Evolutionary conservation across 2,113 vertebrate species (phyloP).

Genomic region (Barnardius zonarius): DNA sequence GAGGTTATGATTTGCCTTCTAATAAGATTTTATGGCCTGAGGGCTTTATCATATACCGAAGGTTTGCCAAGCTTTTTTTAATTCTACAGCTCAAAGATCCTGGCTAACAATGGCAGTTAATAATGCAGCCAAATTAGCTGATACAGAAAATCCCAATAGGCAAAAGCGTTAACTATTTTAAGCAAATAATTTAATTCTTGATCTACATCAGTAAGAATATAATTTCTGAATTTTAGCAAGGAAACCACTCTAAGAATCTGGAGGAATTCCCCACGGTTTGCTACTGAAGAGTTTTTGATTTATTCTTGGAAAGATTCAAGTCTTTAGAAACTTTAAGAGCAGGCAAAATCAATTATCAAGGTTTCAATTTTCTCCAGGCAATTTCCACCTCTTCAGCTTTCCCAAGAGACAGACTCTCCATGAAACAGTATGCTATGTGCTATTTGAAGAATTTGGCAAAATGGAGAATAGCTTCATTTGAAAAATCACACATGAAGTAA

Average conservation of each 20-base stretch:
- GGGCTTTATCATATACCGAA: constrained; percentile 29
- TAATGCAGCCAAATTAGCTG: constrained; percentile 27
- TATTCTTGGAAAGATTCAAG: constrained; percentile 66
- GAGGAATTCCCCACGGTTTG: constrained; percentile 46
- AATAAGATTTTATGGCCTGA: constrained; percentile 52
- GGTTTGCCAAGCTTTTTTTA: neutral
- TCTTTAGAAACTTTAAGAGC: constrained; percentile 70
- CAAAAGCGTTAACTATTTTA: constrained; percentile 56
- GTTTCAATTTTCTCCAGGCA: constrained; percentile 73
- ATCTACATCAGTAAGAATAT: constrained; percentile 58
- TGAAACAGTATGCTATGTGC: constrained; percentile 61
- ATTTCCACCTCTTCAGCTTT: constrained; percentile 66
- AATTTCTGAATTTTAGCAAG: constrained; percentile 31
- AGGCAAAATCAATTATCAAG: constrained; percentile 75
- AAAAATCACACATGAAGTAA: constrained; percentile 58
- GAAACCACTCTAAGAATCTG: constrained; percentile 39
- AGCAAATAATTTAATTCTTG: constrained; percentile 69
- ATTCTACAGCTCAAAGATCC: constrained; percentile 11
- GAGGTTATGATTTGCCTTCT: constrained; percentile 48
- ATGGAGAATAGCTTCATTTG: constrained; percentile 46
- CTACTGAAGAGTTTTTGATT: constrained; percentile 65
- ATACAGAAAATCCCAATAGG: constrained; percentile 37
- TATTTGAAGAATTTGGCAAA: constrained; percentile 65
- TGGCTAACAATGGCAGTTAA: constrained; percentile 37
- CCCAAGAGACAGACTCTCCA: constrained; percentile 62